Conservation (phyloP, 2,113 vertebrate species). For the Alces alces region DNA sequence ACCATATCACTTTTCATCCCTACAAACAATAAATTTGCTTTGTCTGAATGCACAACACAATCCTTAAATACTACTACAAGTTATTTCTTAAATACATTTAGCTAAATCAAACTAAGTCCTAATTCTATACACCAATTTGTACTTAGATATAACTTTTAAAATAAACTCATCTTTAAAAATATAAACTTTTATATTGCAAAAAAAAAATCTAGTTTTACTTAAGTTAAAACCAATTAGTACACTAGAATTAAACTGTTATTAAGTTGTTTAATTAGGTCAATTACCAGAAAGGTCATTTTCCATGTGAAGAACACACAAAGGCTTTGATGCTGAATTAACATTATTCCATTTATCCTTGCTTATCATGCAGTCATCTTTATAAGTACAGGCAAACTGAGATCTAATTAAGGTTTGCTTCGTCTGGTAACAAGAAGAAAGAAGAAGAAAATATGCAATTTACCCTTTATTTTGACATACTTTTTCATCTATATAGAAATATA, state of each 20-base stretch:
- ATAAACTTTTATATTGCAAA: slow-evolving; percentile 16
- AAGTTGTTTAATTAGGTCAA: slow-evolving; percentile 17
- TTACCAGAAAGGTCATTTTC: slow-evolving; percentile 72
- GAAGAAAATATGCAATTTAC: neutral
- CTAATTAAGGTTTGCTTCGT: slow-evolving; percentile 82
- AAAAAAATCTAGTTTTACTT: slow-evolving; percentile 11
- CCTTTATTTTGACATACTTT: slow-evolving; percentile 12
- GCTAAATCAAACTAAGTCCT: neutral
- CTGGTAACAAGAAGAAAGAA: slow-evolving; percentile 75
- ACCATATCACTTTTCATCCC: neutral
- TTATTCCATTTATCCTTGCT: slow-evolving; percentile 73
- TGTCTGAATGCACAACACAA: neutral
- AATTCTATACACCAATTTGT: neutral
- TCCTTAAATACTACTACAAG: slow-evolving; percentile 13
- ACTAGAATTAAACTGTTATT: slow-evolving; percentile 16
- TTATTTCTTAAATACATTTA: slow-evolving; percentile 30
- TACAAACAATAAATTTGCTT: slow-evolving; percentile 20
- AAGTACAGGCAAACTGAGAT: slow-evolving; percentile 97
- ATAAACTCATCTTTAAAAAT: slow-evolving; percentile 29
- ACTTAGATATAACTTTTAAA: slow-evolving; percentile 12
- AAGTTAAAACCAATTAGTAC: neutral
- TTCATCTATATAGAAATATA: neutral
- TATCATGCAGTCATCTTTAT: slow-evolving; percentile 79
- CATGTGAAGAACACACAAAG: neutral
- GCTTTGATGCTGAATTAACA: slow-evolving; percentile 74